Base-by-base conservation (phyloP, 2,113 vertebrate species). In the Brachionichthys hirsutus region DNA sequence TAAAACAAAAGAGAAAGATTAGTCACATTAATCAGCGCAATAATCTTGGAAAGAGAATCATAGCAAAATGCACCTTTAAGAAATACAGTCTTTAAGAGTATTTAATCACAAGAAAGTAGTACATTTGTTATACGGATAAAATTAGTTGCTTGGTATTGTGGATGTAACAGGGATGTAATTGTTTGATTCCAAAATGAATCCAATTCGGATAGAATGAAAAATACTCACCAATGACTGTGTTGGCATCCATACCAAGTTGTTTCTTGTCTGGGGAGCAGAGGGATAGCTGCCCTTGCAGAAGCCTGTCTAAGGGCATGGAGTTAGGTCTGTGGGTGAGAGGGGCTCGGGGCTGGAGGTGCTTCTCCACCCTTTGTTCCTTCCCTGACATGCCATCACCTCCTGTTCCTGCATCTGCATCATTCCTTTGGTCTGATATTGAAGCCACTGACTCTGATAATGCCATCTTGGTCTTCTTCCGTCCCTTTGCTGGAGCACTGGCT, bases 381-480 rank as follows among this genome's bases (percentile, higher is more conserved):
- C 80, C 86, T 34, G 75, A 64, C 80, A 0, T 81, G 70, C 78
- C 22, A 88, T 87, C 1, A 81, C 81, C 2, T 86, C 92, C 48
- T 76, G 82, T 44, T 79, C 85, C 70, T 71, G 93, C 92, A 0
- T 83, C 90, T 1, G 74, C 46, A 1, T 88, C 76, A 13, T 93
- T 94, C 76, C 91, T 93, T 9, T 88, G 80, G 2, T 97, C 95
- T 0, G 90, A 78, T 13, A 85, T 73, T 0, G 74, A 86, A 36
- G 82, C 80, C 65, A 79, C 70, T 0, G 90, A 87, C 68, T 98
- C 97, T 10, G 92, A 89, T 34, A 93, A 80, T 7, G 90, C 88
- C 92, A 93, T 93, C 85, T 98, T 99, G 61, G 91, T 95, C 82
- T 98, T 98, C 82, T 96, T 99, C 46, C 96, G 91, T 24, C 94